Percentiles rank a stretch among this genome's conserved stretches.
Evolutionary conservation across 2,797 vertebrate genomes (phyloP).

Genomic region (Xenentodon cancila): DNA sequence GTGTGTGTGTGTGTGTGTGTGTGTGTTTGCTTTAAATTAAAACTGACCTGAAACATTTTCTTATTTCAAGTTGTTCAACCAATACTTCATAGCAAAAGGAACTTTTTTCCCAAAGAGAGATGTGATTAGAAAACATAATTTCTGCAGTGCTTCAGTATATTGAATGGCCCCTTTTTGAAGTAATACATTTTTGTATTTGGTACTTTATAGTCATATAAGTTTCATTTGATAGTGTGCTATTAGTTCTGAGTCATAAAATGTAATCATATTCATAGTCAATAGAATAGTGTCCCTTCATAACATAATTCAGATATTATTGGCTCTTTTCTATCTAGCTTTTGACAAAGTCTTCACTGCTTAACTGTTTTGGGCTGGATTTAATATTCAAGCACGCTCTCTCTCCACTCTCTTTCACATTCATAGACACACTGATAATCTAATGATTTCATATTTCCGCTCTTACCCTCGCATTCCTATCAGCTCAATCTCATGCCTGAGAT

Average conservation of each 20-base stretch:
- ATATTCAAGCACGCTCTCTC: conserved; percentile 37
- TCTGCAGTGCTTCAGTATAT: conserved; percentile 37
- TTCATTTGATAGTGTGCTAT: conserved; percentile 67
- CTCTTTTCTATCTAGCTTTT: conserved; percentile 56
- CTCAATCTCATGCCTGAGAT: conserved; percentile 65
- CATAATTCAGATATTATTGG: conserved; percentile 73
- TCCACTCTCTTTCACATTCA: conserved; percentile 24
- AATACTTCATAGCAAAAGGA: conserved; percentile 45
- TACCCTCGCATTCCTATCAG: conserved; percentile 41
- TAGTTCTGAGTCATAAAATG: conserved; percentile 69
- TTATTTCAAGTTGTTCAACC: conserved; percentile 22
- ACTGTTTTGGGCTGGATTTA: conserved; percentile 60
- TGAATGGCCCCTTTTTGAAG: conserved; percentile 40
- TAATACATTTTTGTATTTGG: conserved; percentile 58
- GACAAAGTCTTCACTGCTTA: conserved; percentile 44
- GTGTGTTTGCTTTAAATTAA: conserved; percentile 25
- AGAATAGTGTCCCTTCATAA: conserved; percentile 56
- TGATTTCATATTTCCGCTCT: conserved; percentile 56
- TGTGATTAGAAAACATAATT: conserved; percentile 57
- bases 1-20: no score
- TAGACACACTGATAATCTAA: conserved; percentile 53
- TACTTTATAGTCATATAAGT: conserved; percentile 67
- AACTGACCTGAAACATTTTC: conserved; percentile 30
- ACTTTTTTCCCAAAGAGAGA: conserved; percentile 30
- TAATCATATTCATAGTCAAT: conserved; percentile 73